Base-by-base conservation (phyloP, 2,113 vertebrate genomes). In the Desmodus rotundus region DNA sequence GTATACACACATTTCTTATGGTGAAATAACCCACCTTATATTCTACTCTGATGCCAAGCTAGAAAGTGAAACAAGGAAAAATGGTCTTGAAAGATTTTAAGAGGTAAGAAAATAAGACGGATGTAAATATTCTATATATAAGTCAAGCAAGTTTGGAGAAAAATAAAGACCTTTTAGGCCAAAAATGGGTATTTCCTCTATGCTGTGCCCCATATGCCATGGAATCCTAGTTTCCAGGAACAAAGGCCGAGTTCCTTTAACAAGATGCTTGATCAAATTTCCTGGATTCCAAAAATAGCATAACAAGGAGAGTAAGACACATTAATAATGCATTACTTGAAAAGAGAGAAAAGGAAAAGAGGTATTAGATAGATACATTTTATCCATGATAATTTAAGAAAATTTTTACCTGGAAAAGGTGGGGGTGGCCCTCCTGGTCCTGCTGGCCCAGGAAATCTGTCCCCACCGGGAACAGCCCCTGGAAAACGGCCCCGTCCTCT, bases 361-460 rank as follows among this genome's bases (percentile, higher is more conserved):
- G 96, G 96, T 83, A 97, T 97, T 96, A 97, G 95, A 89, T 78
- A 97, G 97, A 95, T 92, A 97, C 45, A 80, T 96, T 96, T 96
- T 97, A 97, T 94, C 74, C 91, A 89, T 97, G 82, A 38, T 94
- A 96, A 98, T 92, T 94, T 96, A 84, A 94, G 74, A 78, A 93
- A 96, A 97, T 74, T 89, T 98, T 98, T 98, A 99, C 99, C 99
- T 98, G 99, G 99, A 94, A 99, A 99, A 97, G 99, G 99, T 91
- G 99, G 99, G 45, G 99, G 99, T 38, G 99, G 99, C 45, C 99
- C 99, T 97, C 99, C 99, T 89, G 99, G 99, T 93, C 99, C 99
- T 96, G 99, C 98, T 0, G 99, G 99, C 82, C 99, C 99, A 95
- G 99, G 99, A 97, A 99, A 99, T 91, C 99, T 99, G 97, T 99